These are phyloP conservation scores for Cyphomyrus discorhynchus DNA, from an alignment of 2,113 vertebrate species.

Conservation along the genomic window DNA sequence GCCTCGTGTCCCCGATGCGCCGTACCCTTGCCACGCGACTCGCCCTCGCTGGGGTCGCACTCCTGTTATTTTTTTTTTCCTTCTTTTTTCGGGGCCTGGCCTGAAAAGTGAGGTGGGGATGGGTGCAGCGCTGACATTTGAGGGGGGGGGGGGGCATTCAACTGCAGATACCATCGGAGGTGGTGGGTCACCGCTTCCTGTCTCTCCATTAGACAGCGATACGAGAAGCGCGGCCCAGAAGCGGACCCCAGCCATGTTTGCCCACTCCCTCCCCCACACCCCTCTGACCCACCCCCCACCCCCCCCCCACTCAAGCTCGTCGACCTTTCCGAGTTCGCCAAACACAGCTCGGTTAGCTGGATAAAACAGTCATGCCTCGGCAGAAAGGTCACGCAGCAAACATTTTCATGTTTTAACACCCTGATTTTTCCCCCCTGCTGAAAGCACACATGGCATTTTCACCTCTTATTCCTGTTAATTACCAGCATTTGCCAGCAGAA, in stretches of 20 bases:
- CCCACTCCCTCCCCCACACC: not conserved
- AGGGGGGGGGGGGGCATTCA: not conserved
- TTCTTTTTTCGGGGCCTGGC: not conserved
- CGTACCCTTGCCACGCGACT: slow-evolving; percentile 51
- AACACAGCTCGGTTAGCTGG: not conserved
- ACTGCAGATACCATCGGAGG: not conserved
- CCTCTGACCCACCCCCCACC: not conserved
- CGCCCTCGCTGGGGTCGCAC: not conserved
- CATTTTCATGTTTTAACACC: slow-evolving; percentile 1
- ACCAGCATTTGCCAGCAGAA: not conserved
- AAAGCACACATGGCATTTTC: not conserved
- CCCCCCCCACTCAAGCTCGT: not conserved
- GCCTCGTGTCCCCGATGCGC: slow-evolving; percentile 52
- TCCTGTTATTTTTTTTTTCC: not conserved
- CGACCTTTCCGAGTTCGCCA: not conserved
- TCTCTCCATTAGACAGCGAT: not conserved
- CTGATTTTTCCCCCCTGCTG: not conserved
- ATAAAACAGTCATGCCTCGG: not conserved
- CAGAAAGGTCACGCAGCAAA: not conserved
- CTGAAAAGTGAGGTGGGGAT: not conserved
- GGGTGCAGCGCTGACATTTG: not conserved
- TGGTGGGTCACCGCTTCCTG: not conserved
- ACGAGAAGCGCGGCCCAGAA: not conserved
- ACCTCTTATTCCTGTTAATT: not conserved
- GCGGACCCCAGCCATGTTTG: not conserved